Percentiles rank a stretch among this genome's conserved stretches.
phyloP scores from a whole-genome alignment of 2,113 vertebrate species.

The Oplegnathus fasciatus region DNA sequence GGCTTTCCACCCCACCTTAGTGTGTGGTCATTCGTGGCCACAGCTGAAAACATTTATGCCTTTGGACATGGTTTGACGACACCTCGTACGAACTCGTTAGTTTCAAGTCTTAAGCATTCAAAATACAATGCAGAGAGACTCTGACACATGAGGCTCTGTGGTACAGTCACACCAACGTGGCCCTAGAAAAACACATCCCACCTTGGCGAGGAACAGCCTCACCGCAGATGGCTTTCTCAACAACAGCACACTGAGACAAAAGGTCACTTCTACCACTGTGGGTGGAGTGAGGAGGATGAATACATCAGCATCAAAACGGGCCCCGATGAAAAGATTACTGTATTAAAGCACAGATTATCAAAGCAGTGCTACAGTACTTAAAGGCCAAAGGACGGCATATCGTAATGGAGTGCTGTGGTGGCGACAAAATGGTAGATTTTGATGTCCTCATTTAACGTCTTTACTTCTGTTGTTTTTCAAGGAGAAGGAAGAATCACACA shows the following conservation, averaged over 20 bases:
- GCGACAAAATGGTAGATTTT: neutral
- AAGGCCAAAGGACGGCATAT: neutral
- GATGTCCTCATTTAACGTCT: neutral
- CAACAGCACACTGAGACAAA: slow-evolving; percentile 35
- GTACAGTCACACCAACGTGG: slow-evolving; percentile 43
- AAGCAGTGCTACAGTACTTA: no score
- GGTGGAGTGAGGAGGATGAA: slow-evolving; percentile 56
- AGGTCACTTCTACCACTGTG: slow-evolving; percentile 45
- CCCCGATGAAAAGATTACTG: neutral
- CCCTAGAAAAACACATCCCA: slow-evolving; percentile 34
- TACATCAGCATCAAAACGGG: slow-evolving; percentile 30
- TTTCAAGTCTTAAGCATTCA: neutral
- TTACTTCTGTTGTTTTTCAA: neutral
- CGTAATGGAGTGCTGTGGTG: neutral
- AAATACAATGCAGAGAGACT: slow-evolving; percentile 2
- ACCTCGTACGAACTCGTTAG: neutral
- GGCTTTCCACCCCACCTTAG: neutral
- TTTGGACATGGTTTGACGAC: no score
- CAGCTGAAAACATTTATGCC: neutral
- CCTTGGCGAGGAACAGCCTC: slow-evolving; percentile 24
- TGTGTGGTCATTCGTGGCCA: neutral
- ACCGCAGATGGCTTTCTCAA: slow-evolving; percentile 50
- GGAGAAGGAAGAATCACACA: neutral
- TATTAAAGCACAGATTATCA: slow-evolving; percentile 3
- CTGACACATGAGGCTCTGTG: slow-evolving; percentile 33